Evolutionary conservation across 1,140 invertebrate species (phyloP), one percentile per base, ranked within the genome.

Genomic region (Oncopodura yosiiana): DNA sequence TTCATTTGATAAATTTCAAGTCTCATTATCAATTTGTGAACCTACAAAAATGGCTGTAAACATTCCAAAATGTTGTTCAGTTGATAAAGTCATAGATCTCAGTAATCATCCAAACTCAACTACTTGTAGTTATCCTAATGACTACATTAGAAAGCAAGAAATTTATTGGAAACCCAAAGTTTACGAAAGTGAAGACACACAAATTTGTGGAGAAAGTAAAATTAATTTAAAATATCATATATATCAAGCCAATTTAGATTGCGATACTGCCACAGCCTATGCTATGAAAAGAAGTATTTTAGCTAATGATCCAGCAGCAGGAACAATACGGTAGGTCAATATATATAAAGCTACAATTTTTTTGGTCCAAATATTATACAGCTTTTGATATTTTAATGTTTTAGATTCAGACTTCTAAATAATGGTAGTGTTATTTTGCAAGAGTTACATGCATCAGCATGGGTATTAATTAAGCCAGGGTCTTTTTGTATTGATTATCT

Each of bases 21-120:
- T 49, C 19, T 38, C 32, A 1, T 4, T 49, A 5, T 49, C 32
- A 12, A 37, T 16, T 21, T 6, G 32, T 37, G 46, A 49, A 9
- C 38, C 32, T 26, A 23, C 21, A n/a, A 49, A 38, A 26, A 24
- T 21, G 19, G 16, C 8, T 12, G 8, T 49, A 5, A 37, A 34
- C 34, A 38, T 49, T 49, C 46, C 46, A 1, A 49, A 49, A 49
- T 49, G 46, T 12, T 49, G 46, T 38, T n/a, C 46, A 11, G 18
- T 49, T 23, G 46, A 49, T 14, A 49, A 38, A 16, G 46, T 16
- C 14, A 0, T 49, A 4, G 16, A 49, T 37, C 11, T 49, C n/a
- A 24, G 38, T 1, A 36, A 12, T 34, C 14, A 8, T 8, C 6
- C 6, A 8, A 34, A 34, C 14, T 6, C 14, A 3, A 23, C 21